phyloP scores from a whole-genome alignment of 2,113 vertebrate genomes.

The Panthera leo region DNA sequence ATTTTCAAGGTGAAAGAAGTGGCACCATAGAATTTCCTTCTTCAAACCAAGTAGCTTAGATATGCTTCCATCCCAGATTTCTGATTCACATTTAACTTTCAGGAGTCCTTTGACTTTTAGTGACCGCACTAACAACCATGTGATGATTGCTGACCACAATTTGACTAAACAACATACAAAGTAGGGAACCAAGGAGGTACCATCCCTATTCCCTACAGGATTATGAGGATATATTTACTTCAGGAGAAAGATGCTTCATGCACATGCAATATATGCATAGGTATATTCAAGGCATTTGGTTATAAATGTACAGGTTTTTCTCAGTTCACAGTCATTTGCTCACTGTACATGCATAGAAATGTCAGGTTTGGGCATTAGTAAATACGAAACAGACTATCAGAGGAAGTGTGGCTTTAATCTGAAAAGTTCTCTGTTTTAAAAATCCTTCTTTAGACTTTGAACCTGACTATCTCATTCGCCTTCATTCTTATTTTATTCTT shows the following conservation, averaged over 20 bases:
- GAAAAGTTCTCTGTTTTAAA: background rate
- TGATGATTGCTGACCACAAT: constrained; percentile 47
- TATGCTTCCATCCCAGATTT: background rate
- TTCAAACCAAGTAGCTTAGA: background rate
- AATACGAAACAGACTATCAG: background rate
- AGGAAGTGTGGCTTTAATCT: background rate
- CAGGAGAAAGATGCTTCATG: background rate
- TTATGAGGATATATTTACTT: background rate
- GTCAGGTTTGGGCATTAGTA: background rate
- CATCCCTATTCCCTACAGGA: background rate
- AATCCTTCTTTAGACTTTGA: constrained; percentile 3
- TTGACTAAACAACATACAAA: constrained; percentile 36
- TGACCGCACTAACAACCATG: constrained; percentile 7
- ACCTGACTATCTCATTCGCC: background rate
- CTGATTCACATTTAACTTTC: constrained; percentile 29
- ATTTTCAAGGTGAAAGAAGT: constrained; percentile 44
- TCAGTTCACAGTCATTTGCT: background rate
- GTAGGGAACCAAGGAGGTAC: background rate
- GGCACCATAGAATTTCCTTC: background rate
- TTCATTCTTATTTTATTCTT: constrained; percentile 34
- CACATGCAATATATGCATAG: background rate
- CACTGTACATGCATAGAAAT: background rate
- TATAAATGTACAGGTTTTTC: background rate
- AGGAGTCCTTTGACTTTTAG: constrained; percentile 47
- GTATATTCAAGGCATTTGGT: background rate